Evolutionary conservation across 2,113 vertebrate genomes (phyloP).

Genomic region (Nestor notabilis): DNA sequence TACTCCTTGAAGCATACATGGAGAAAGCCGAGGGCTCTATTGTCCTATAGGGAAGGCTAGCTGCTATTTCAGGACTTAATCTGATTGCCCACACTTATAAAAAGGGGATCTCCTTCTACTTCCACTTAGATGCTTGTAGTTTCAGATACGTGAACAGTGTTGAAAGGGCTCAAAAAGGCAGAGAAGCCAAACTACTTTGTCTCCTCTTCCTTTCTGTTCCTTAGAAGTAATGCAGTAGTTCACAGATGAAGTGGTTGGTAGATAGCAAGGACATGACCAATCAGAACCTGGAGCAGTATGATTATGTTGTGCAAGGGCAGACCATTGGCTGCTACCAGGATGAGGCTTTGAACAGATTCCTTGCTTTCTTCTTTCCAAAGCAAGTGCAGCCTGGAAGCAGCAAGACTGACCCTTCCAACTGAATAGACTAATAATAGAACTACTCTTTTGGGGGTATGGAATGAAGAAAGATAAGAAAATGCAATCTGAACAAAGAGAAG

Average conservation of each 20-base stretch:
- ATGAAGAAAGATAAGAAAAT: background rate
- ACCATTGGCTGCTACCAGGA: background rate
- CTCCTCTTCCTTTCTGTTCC: background rate
- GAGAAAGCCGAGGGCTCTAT: background rate
- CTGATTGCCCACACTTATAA: background rate
- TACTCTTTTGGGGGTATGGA: background rate
- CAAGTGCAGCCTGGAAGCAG: background rate
- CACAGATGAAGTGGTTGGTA: background rate
- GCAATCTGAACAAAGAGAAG: background rate
- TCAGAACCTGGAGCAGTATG: background rate
- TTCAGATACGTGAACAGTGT: background rate
- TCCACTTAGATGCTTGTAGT: background rate
- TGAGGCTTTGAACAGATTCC: background rate
- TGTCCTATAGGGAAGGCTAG: background rate
- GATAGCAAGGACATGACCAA: background rate
- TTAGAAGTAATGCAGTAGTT: background rate
- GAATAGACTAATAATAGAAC: background rate
- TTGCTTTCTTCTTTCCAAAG: background rate
- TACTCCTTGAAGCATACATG: background rate
- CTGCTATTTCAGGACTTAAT: background rate
- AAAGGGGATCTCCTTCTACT: background rate
- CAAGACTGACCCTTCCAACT: background rate
- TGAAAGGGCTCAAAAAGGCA: background rate
- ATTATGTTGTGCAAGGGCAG: background rate
- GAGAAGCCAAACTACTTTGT: background rate